Percentiles rank a stretch among this genome's conserved stretches.
phyloP scores from a whole-genome alignment of 2,113 vertebrate species.

The Oncorhynchus mykiss region DNA sequence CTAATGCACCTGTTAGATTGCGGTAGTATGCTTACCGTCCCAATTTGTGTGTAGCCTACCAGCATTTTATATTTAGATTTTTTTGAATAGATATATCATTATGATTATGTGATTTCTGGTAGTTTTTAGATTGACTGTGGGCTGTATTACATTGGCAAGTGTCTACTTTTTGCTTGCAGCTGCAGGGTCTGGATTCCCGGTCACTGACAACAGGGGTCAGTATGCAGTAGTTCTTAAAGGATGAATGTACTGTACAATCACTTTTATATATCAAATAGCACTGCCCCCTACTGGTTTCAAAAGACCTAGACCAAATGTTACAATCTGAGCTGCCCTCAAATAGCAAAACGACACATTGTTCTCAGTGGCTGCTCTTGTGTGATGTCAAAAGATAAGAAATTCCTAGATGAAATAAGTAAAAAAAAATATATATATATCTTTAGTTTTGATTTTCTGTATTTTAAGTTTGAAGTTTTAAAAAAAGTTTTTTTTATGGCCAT shows the following conservation, averaged over 20 bases:
- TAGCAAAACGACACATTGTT: background rate
- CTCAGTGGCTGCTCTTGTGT: background rate
- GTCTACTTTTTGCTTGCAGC: slow-evolving; percentile 10
- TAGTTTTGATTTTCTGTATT: background rate
- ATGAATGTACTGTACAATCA: slow-evolving; percentile 45
- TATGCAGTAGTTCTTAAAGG: slow-evolving; percentile 15
- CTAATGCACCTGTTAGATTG: background rate
- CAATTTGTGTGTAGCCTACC: slow-evolving; percentile 30
- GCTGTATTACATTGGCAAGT: background rate
- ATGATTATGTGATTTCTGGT: background rate
- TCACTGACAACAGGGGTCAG: slow-evolving; percentile 2
- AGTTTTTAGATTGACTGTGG: slow-evolving; percentile 8
- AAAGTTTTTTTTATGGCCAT: background rate
- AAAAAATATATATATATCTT: background rate
- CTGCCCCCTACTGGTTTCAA: slow-evolving; percentile 64
- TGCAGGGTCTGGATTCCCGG: slow-evolving; percentile 5
- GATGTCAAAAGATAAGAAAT: background rate
- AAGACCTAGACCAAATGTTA: slow-evolving; percentile 21
- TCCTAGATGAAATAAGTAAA: too few species aligned
- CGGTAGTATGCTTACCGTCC: background rate
- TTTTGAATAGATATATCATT: slow-evolving; percentile 11
- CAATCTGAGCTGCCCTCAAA: background rate
- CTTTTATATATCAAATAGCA: slow-evolving; percentile 42
- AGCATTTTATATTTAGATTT: slow-evolving; percentile 33
- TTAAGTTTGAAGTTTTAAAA: too few species aligned